Evolutionary conservation across 2,113 vertebrate species (phyloP).

Genomic region (Neogobius melanostomus): DNA sequence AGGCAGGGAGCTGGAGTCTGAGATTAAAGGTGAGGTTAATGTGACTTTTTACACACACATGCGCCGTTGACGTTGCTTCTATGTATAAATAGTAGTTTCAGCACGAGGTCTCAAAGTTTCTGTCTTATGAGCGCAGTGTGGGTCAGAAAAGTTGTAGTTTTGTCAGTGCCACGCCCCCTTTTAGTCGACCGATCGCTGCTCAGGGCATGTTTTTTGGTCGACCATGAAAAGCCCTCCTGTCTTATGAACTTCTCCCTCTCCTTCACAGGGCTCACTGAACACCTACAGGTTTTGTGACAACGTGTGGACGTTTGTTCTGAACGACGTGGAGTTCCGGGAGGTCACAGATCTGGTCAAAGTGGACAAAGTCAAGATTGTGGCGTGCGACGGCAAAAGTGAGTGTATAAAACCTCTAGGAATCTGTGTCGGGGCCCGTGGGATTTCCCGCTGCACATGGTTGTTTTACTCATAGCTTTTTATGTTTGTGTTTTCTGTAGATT

Average conservation of each 20-base stretch:
- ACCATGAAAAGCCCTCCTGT: background rate
- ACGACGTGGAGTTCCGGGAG: slow-evolving; percentile 97
- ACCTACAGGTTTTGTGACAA: slow-evolving; percentile 99
- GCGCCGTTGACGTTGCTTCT: too few species aligned
- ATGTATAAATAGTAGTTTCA: too few species aligned
- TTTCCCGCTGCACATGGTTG: background rate
- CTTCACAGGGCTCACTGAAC: slow-evolving; percentile 90
- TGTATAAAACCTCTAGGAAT: background rate
- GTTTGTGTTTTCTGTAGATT: slow-evolving; percentile 73
- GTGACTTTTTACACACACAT: too few species aligned
- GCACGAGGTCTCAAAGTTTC: too few species aligned
- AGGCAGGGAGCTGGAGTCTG: too few species aligned
- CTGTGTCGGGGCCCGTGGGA: too few species aligned
- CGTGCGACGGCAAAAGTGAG: slow-evolving; percentile 98
- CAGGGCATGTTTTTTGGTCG: background rate
- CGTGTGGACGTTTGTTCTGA: slow-evolving; percentile 98
- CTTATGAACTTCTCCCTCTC: background rate
- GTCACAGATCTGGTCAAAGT: slow-evolving; percentile 98
- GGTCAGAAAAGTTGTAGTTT: too few species aligned
- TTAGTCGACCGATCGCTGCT: too few species aligned
- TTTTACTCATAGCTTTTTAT: background rate
- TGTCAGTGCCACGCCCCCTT: too few species aligned
- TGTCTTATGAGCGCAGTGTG: too few species aligned
- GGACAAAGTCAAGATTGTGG: slow-evolving; percentile 99
- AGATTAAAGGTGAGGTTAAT: too few species aligned